A percentile compares a stretch with the other conserved stretches of the same genome.
phyloP scores from a whole-genome alignment of 1,140 invertebrate species.

The Pinna nobilis region DNA sequence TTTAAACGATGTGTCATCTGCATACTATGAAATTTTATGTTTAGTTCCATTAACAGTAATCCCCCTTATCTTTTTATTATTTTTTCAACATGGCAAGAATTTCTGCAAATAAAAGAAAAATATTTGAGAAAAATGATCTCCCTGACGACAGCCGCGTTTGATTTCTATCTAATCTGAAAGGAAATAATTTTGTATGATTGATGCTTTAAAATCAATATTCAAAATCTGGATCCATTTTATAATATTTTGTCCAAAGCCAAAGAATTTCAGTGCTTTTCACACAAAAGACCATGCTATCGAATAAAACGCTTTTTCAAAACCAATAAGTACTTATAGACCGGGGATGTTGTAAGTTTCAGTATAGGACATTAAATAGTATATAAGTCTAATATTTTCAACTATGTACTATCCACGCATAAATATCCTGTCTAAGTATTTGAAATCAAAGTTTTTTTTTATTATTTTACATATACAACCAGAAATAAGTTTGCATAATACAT shows the following conservation, averaged over 20 bases:
- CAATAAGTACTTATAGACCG: conserved; percentile 1
- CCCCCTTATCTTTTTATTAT: conserved; percentile 12
- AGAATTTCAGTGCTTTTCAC: conserved; percentile 7
- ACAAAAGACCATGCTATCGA: conserved; percentile 7
- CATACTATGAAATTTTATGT: no score
- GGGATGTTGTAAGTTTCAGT: conserved; percentile 9
- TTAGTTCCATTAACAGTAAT: conserved; percentile 2
- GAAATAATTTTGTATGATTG: conserved; percentile 1
- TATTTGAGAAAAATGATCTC: not conserved
- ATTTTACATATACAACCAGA: not conserved
- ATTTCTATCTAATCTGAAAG: not conserved
- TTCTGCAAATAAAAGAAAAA: conserved; percentile 7
- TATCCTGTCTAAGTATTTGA: conserved; percentile 16
- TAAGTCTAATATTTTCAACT: not conserved
- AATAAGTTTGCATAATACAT: not conserved
- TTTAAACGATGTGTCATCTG: no score
- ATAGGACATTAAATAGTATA: conserved; percentile 6
- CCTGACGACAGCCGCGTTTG: not conserved
- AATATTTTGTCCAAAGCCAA: conserved; percentile 12
- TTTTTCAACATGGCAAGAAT: not conserved
- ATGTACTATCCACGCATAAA: conserved; percentile 16
- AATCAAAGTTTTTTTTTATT: conserved; percentile 10
- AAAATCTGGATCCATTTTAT: conserved; percentile 6
- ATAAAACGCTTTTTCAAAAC: conserved; percentile 16
- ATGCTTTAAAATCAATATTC: not conserved